Evolutionary conservation across 2,113 vertebrate genomes (phyloP).

Genomic region (Lycaon pictus): DNA sequence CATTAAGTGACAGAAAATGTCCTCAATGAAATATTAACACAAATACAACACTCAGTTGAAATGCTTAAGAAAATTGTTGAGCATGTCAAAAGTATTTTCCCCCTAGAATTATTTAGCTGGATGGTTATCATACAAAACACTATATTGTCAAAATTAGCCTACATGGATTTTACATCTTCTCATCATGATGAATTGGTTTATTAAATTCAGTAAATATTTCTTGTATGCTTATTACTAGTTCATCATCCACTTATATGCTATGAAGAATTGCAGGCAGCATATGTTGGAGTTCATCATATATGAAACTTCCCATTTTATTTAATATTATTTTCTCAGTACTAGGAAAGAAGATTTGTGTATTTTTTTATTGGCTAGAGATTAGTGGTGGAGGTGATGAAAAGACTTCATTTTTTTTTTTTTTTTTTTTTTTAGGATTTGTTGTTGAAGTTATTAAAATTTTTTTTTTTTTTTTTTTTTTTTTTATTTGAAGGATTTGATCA

Average conservation of each 20-base stretch:
- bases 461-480: neutral
- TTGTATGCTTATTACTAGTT: neutral
- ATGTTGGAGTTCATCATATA: neutral
- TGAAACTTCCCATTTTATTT: constrained; percentile 32
- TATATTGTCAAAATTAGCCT: neutral
- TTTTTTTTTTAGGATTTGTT: too few relatives aligned
- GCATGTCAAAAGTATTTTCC: neutral
- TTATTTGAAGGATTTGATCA: neutral
- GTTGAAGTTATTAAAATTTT: too few relatives aligned
- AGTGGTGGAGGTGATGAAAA: neutral
- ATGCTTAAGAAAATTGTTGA: constrained; percentile 25
- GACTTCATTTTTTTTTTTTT: neutral
- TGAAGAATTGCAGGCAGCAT: neutral
- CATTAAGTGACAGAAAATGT: constrained; percentile 11
- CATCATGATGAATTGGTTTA: constrained; percentile 1
- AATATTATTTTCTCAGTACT: neutral
- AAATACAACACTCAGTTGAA: constrained; percentile 29
- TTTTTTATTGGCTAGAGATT: constrained; percentile 2
- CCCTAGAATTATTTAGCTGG: neutral
- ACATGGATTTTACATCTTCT: neutral
- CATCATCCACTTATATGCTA: neutral
- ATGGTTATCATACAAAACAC: constrained; percentile 6
- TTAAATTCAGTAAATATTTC: constrained; percentile 59
- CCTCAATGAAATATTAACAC: constrained; percentile 18
- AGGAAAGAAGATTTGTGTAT: neutral